Conservation (phyloP, 2,888 invertebrate genomes). For the Tuta absoluta region DNA sequence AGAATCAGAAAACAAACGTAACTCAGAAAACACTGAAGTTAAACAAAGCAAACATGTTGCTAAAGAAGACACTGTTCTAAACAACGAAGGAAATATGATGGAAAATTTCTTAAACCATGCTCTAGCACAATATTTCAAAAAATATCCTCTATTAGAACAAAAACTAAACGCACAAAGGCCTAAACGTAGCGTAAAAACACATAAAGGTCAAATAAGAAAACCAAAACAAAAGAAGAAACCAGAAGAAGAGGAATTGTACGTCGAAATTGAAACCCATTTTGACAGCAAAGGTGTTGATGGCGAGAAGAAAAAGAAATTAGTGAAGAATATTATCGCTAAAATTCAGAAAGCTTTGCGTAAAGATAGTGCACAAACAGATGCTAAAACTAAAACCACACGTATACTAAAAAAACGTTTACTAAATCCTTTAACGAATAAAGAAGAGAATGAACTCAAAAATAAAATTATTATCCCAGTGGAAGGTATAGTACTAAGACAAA, state of each 20-base stretch:
- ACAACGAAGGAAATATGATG: conserved; percentile 5
- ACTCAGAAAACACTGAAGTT: background rate
- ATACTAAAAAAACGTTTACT: conserved; percentile 59
- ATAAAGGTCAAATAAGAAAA: background rate
- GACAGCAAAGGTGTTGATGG: conserved; percentile 65
- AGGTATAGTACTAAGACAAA: conserved; percentile 47
- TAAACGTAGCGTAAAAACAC: conserved; percentile 59
- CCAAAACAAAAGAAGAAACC: conserved; percentile 40
- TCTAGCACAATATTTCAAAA: conserved; percentile 49
- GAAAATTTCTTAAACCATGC: conserved; percentile 43
- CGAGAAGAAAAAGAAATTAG: conserved; percentile 64
- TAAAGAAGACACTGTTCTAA: background rate
- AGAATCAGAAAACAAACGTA: conserved; percentile 23
- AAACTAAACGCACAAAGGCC: conserved; percentile 37
- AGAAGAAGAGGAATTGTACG: conserved; percentile 64
- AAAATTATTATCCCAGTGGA: conserved; percentile 42
- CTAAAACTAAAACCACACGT: conserved; percentile 31
- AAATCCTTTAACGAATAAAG: conserved; percentile 51
- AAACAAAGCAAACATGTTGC: background rate
- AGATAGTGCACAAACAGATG: conserved; percentile 38
- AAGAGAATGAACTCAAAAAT: conserved; percentile 35
- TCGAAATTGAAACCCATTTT: conserved; percentile 75
- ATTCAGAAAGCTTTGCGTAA: conserved; percentile 65
- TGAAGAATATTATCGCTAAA: conserved; percentile 61
- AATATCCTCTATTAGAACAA: conserved; percentile 30